Conservation (phyloP, 2,113 vertebrate species). For the Trichechus manatus region DNA sequence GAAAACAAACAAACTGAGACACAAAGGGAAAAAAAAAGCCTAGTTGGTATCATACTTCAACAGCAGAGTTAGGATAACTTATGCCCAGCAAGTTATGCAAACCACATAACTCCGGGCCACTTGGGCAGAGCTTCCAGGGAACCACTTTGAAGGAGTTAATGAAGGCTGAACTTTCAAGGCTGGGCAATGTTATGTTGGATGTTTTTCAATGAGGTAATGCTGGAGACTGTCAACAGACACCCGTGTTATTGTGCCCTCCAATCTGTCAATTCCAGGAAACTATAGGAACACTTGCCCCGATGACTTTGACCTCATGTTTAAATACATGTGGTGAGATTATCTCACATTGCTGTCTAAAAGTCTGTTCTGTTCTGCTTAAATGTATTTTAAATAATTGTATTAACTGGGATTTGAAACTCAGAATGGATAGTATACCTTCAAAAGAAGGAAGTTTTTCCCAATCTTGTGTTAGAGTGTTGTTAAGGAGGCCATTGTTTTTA, state of each 20-base stretch:
- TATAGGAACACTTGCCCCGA: not conserved
- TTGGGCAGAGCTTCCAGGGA: not conserved
- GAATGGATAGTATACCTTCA: not conserved
- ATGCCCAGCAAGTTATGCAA: not conserved
- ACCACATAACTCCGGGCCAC: not conserved
- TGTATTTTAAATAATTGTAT: not conserved
- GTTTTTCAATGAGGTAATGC: not conserved
- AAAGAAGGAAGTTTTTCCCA: not conserved
- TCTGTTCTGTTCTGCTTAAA: constrained; percentile 1
- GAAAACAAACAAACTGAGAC: not conserved
- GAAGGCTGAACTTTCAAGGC: not conserved
- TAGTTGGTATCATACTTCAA: not conserved
- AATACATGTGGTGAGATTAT: not conserved
- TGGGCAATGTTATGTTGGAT: not conserved
- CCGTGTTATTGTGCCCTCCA: not conserved
- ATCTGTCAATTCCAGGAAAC: not conserved
- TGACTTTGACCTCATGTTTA: not conserved
- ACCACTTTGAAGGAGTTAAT: not conserved
- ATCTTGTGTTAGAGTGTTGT: not conserved
- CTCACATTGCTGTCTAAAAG: not conserved
- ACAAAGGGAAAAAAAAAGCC: not conserved
- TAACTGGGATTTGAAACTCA: constrained; percentile 30
- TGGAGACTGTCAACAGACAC: not conserved
- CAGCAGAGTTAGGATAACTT: not conserved
- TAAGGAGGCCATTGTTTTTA: not conserved